Evolutionary conservation across 2,797 vertebrate species (phyloP), one percentile per base, ranked within the genome.

Genomic region (Cheirogaleus major): DNA sequence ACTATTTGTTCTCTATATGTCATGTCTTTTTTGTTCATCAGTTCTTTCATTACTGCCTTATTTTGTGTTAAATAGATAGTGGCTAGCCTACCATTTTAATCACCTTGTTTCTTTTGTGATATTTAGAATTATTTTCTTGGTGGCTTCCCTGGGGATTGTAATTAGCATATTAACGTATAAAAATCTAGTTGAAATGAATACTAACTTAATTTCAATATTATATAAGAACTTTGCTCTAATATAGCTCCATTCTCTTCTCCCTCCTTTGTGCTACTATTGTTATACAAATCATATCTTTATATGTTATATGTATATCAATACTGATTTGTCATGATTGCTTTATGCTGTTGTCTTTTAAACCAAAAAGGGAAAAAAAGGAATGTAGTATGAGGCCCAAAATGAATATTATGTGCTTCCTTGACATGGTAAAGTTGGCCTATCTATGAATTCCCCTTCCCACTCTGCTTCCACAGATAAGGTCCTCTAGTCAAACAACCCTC

Each of bases 341-440:
- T 94, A 91, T 63, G 20, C 22, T 63, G 61, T 81, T 81, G 81
- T 70, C 55, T 90, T 95, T 88, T 93, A 95, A 95, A 80, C 83
- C 10, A 91, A 59, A 85, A 91, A 86, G 32, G 57, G 41, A 22
- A 32, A 38, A n/a, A 65, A 80, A 87, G 9, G 12, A 96, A 96
- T 50, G 67, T 63, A 32, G 7, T 43, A 48, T 59, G 70, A 48
- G 59, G 50, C 72, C 55, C 52, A 35, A 52, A 76, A 76, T 76
- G 22, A 76, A 76, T 76, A 76, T 52, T 23, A n/a, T n/a, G 73
- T 52, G 48, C 32, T 76, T 32, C 32, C 48, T 52, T 52, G 48
- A 35, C 32, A 52, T n/a, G 3, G 48, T 22, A 76, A 76, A 52
- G 50, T 52, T 52, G 73, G 32, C 32, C 73, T 52, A 52, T 35